These are phyloP conservation scores for Philereme transversata DNA, from an alignment of 2,888 invertebrate genomes.

Conservation along the genomic window DNA sequence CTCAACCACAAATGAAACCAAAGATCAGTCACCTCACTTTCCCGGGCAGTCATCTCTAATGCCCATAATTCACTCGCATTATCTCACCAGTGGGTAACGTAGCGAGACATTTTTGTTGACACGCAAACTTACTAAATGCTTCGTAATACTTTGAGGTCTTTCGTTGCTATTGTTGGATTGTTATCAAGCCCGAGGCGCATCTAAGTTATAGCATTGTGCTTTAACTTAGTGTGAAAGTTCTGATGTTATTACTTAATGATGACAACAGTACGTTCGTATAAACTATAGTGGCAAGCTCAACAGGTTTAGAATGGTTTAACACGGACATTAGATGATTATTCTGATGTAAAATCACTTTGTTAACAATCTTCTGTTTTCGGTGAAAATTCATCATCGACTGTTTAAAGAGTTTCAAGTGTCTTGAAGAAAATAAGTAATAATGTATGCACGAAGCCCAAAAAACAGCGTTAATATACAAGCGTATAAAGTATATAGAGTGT, in stretches of 20 bases:
- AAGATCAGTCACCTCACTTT: conserved; percentile 33
- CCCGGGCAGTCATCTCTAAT: conserved; percentile 31
- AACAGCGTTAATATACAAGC: too few relatives aligned
- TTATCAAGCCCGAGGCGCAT: conserved; percentile 16
- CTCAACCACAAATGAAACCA: conserved; percentile 16
- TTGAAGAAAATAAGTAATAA: too few relatives aligned
- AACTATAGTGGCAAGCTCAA: too few relatives aligned
- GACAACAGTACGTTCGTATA: too few relatives aligned
- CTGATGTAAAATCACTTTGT: too few relatives aligned
- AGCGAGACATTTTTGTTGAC: conserved; percentile 21
- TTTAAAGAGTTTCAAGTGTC: too few relatives aligned
- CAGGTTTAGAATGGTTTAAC: too few relatives aligned
- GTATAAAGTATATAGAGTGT: too few relatives aligned
- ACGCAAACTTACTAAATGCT: conserved; percentile 24
- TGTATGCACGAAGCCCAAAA: too few relatives aligned
- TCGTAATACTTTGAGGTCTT: conserved; percentile 1
- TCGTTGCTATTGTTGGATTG: conserved; percentile 13
- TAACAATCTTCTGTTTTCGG: too few relatives aligned
- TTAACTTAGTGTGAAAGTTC: conserved; percentile 17
- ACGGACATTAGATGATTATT: too few relatives aligned
- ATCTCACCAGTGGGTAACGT: conserved; percentile 17
- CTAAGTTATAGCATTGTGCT: conserved; percentile 18
- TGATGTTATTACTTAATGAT: not conserved
- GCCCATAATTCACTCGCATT: conserved; percentile 33
- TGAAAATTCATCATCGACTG: too few relatives aligned